These are phyloP conservation scores for Poeciliopsis prolifica DNA, from an alignment of 2,113 vertebrate genomes.

Conservation along the genomic window DNA sequence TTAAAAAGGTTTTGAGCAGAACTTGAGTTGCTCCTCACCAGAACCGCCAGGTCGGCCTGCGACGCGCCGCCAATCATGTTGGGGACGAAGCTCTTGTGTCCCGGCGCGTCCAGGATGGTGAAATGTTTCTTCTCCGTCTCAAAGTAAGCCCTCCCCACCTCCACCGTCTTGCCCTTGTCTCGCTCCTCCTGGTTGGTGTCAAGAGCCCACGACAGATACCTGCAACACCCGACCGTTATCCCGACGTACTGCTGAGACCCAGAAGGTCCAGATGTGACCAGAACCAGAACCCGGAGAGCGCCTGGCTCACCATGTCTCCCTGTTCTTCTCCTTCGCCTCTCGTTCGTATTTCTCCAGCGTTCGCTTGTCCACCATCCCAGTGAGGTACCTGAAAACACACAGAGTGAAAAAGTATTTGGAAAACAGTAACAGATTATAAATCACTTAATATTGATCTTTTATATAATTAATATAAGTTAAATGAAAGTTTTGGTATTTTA, in stretches of 20 bases:
- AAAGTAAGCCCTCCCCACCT: conserved; percentile 98
- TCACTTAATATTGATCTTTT: no score
- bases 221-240: conserved; percentile 52
- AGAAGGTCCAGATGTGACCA: neutral
- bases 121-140: conserved; percentile 99
- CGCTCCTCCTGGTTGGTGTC: conserved; percentile 99
- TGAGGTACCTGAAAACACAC: conserved; percentile 88
- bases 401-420: no score
- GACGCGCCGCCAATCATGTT: conserved; percentile 99
- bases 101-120: conserved; percentile 97
- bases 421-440: no score
- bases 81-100: conserved; percentile 99
- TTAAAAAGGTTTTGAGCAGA: no score
- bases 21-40: conserved; percentile 83
- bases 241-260: neutral
- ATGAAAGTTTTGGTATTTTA: no score
- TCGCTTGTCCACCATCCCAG: conserved; percentile 99
- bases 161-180: conserved; percentile 99
- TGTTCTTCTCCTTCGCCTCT: conserved; percentile 99
- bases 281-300: no score
- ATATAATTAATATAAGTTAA: no score
- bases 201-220: conserved; percentile 99
- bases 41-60: conserved; percentile 95
- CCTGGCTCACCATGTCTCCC: conserved; percentile 93
- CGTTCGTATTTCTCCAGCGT: conserved; percentile 99